These are phyloP conservation scores for Chelonus insularis DNA, from an alignment of 1,140 invertebrate genomes.

Conservation along the genomic window DNA sequence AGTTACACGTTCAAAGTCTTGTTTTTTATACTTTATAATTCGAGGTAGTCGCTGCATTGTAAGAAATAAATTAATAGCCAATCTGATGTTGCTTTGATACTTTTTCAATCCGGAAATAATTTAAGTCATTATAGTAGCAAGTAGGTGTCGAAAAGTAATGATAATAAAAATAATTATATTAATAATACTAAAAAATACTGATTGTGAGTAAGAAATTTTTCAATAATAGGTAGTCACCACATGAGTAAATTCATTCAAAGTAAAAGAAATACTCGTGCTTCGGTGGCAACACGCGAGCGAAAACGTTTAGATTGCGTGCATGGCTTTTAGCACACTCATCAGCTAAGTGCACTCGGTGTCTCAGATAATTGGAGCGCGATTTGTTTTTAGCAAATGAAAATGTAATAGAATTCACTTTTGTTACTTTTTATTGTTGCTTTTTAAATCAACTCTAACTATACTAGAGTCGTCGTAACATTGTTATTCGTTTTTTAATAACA, in stretches of 20 bases:
- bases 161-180: no score
- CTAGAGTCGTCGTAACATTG: no score
- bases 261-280: constrained; percentile 4
- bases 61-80: no score
- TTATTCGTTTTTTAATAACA: background rate
- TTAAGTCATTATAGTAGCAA: no score
- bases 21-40: no score
- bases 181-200: no score
- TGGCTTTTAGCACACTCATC: constrained; percentile 40
- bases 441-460: background rate
- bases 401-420: constrained; percentile 28
- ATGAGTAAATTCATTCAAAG: background rate
- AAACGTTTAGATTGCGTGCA: constrained; percentile 46
- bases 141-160: no score
- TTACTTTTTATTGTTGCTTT: background rate
- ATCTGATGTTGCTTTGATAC: no score
- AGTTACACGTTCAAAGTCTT: no score
- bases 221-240: background rate
- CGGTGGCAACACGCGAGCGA: constrained; percentile 9
- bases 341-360: constrained; percentile 48
- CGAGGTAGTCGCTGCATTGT: no score
- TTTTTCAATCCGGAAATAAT: no score
- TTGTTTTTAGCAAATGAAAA: constrained; percentile 49
- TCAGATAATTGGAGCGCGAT: constrained; percentile 39
- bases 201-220: no score